Evolutionary conservation across 2,888 invertebrate species (phyloP).

Genomic region (Aphodius granarius): DNA sequence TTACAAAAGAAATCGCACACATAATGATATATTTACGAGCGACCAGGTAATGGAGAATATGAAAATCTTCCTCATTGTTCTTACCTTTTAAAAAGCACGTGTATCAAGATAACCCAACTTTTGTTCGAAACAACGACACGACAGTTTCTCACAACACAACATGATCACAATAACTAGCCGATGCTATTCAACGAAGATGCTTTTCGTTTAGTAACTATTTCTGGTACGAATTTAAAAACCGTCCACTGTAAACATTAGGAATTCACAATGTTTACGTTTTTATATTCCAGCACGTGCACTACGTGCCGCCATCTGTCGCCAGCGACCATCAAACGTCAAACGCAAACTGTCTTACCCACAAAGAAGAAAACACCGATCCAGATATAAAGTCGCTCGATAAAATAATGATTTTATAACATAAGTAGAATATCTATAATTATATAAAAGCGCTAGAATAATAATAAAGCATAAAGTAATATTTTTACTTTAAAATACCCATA

Average conservation of each 20-base stretch:
- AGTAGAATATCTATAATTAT: too few species aligned
- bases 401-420: neutral
- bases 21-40: too few species aligned
- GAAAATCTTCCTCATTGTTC: neutral
- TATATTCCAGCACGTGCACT: neutral
- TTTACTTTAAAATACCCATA: too few species aligned
- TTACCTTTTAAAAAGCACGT: neutral
- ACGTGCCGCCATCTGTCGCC: neutral
- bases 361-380: neutral
- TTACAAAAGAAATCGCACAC: neutral
- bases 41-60: neutral
- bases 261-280: neutral
- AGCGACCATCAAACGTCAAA: neutral
- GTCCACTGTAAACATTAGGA: neutral
- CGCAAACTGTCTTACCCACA: neutral
- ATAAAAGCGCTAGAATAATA: too few species aligned
- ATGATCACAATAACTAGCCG: neutral
- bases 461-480: too few species aligned
- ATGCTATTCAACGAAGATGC: neutral
- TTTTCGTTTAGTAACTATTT: neutral
- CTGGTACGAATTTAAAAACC: neutral
- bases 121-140: neutral
- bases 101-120: neutral
- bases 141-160: neutral
- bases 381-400: too few species aligned